These are phyloP conservation scores for Isurus oxyrinchus DNA, from an alignment of 2,113 vertebrate genomes.

Conservation along the genomic window DNA sequence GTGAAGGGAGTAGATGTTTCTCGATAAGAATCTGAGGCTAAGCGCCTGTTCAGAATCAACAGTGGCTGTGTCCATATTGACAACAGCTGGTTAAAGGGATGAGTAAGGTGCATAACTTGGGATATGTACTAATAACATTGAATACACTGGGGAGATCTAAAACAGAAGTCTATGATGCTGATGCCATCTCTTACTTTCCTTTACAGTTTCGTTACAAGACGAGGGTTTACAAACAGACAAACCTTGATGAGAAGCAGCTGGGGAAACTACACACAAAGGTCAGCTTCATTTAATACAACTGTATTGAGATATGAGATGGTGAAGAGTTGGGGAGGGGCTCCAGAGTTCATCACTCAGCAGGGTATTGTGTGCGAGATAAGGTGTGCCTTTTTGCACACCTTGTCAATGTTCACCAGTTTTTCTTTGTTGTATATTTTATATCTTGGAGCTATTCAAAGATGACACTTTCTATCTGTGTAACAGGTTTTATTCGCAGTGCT, in stretches of 20 bases:
- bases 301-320: not conserved
- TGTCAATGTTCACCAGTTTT: not conserved
- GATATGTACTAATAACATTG: not conserved
- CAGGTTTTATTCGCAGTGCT: no score
- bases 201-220: conserved; percentile 93
- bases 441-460: no score
- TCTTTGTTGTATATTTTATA: no score
- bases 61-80: no score
- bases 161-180: not conserved
- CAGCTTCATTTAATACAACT: conserved; percentile 18
- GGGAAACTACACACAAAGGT: conserved; percentile 97
- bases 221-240: conserved; percentile 89
- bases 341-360: not conserved
- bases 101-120: not conserved
- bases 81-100: not conserved
- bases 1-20: not conserved
- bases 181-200: not conserved
- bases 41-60: not conserved
- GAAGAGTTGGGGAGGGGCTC: not conserved
- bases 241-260: conserved; percentile 92
- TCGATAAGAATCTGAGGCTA: not conserved
- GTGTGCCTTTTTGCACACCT: not conserved
- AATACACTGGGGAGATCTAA: not conserved
- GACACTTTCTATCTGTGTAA: no score
- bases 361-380: not conserved